Evolutionary conservation across 92 coral and sea anemone species (phyloP).

Genomic region (Muricea muricata): DNA sequence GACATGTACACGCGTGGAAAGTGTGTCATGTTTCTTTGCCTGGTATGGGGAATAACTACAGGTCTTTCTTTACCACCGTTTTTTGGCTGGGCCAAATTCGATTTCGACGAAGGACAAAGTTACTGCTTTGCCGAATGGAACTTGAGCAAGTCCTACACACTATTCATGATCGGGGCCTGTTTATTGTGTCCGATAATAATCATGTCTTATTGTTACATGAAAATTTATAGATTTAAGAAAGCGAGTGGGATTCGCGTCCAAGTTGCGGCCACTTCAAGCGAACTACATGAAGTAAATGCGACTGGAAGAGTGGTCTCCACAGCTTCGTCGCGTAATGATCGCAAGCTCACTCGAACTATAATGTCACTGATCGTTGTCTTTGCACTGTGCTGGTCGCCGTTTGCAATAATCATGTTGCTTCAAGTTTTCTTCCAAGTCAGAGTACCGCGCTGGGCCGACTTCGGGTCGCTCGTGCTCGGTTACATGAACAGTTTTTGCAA

Average conservation of each 20-base stretch:
- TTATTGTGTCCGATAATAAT: conserved; percentile 76
- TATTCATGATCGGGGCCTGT: conserved; percentile 77
- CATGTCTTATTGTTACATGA: conserved; percentile 74
- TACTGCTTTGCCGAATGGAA: conserved; percentile 89
- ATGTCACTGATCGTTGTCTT: conserved; percentile 77
- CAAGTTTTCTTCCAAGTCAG: conserved; percentile 66
- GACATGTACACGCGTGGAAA: conserved; percentile 50
- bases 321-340: not conserved
- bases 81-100: conserved; percentile 82
- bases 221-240: conserved; percentile 72
- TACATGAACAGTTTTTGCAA: conserved; percentile 88
- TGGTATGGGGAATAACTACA: conserved; percentile 76
- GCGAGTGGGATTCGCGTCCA: conserved; percentile 1
- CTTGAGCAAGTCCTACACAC: conserved; percentile 74
- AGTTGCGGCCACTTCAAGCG: not conserved
- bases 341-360: conserved; percentile 68
- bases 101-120: conserved; percentile 77
- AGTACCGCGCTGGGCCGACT: conserved; percentile 69
- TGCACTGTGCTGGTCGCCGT: conserved; percentile 83
- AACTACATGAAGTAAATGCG: not conserved
- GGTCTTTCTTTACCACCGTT: conserved; percentile 76
- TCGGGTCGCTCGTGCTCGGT: conserved; percentile 76
- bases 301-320: not conserved
- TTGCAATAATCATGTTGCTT: conserved; percentile 84
- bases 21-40: conserved; percentile 34